phyloP scores from a whole-genome alignment of 2,888 invertebrate species.

The Agrochola lychnidis region DNA sequence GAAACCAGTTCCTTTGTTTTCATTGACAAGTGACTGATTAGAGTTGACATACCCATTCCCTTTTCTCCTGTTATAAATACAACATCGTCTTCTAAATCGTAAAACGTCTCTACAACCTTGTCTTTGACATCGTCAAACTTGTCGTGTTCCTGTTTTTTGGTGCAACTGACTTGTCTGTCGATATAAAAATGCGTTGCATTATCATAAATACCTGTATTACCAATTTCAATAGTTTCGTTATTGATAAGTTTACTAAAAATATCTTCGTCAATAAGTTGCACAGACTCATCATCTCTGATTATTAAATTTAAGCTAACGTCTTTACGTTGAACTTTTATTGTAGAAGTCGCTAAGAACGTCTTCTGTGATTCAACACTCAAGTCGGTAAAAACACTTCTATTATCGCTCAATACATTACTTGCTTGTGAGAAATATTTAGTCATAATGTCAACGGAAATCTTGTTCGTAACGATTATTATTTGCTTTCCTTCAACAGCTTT shows the following conservation, averaged over 20 bases:
- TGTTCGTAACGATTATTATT: slow-evolving; percentile 18
- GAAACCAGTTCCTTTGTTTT: slow-evolving; percentile 47
- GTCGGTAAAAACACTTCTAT: slow-evolving; percentile 29
- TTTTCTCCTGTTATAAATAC: slow-evolving; percentile 39
- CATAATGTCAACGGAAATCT: slow-evolving; percentile 1
- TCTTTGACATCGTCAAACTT: neutral
- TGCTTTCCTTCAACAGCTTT: slow-evolving; percentile 21
- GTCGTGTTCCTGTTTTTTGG: neutral
- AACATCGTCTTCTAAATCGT: slow-evolving; percentile 38
- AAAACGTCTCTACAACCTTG: slow-evolving; percentile 25
- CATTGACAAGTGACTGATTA: slow-evolving; percentile 57
- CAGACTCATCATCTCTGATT: slow-evolving; percentile 22
- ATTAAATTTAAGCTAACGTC: slow-evolving; percentile 32
- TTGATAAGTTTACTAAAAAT: slow-evolving; percentile 33
- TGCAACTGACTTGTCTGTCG: slow-evolving; percentile 18
- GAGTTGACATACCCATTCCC: slow-evolving; percentile 67
- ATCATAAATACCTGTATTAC: neutral
- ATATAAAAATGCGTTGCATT: slow-evolving; percentile 33
- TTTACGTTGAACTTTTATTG: slow-evolving; percentile 47
- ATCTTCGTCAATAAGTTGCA: slow-evolving; percentile 21
- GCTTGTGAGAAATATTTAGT: slow-evolving; percentile 17
- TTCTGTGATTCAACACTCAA: slow-evolving; percentile 39
- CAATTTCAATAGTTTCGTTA: slow-evolving; percentile 24
- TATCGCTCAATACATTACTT: slow-evolving; percentile 4
- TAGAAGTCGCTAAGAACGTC: slow-evolving; percentile 25